A percentile compares a stretch with the other conserved stretches of the same genome.
Evolutionary conservation across 2,797 vertebrate species (phyloP).

Genomic region (Anas flavirostris): DNA sequence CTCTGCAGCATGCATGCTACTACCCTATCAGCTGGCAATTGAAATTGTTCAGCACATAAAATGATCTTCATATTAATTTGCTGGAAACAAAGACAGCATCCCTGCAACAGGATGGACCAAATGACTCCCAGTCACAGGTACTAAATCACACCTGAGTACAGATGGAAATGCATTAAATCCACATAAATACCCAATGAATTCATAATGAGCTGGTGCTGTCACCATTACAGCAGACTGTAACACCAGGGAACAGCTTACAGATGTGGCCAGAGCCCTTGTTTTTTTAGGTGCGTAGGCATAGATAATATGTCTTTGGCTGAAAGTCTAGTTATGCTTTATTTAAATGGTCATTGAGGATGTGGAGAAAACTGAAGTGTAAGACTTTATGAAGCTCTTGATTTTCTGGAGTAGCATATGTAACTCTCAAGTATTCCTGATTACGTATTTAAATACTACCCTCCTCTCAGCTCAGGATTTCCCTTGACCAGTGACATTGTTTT

Average conservation of each 20-base stretch:
- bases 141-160: slow-evolving; percentile 19
- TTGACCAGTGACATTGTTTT: neutral
- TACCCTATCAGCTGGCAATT: slow-evolving; percentile 28
- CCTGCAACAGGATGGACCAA: neutral
- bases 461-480: neutral
- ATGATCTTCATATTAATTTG: slow-evolving; percentile 30
- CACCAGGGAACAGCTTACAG: neutral
- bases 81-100: slow-evolving; percentile 35
- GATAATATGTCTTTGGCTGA: neutral
- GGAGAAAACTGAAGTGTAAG: neutral
- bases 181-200: neutral
- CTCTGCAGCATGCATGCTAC: neutral
- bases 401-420: neutral
- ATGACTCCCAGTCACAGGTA: slow-evolving; percentile 7
- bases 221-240: neutral
- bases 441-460: neutral
- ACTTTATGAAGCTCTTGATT: neutral
- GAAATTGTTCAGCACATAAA: neutral
- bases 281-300: neutral
- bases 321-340: neutral
- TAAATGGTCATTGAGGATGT: neutral
- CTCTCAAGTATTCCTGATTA: neutral
- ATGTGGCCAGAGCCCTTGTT: neutral
- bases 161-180: slow-evolving; percentile 6
- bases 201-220: neutral